Evolutionary conservation across 2,113 vertebrate species (phyloP).

Genomic region (Origma solitaria): DNA sequence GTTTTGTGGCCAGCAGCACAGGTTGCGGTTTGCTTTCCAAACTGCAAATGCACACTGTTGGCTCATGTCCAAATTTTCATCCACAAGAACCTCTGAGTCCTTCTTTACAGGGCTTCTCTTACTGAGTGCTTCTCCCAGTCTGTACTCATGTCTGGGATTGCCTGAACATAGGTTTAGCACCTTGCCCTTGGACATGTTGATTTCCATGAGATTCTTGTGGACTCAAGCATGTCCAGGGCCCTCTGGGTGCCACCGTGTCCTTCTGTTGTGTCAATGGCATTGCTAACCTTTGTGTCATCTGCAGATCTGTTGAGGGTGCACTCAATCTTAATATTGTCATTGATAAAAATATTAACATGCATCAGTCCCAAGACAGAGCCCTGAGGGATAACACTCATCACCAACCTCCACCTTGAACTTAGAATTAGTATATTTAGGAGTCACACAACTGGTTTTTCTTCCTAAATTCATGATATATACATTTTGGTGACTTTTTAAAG

Average conservation of each 20-base stretch:
- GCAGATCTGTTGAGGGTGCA: background rate
- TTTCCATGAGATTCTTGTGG: background rate
- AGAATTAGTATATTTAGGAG: background rate
- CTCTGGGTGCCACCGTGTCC: background rate
- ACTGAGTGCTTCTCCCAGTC: background rate
- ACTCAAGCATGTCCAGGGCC: background rate
- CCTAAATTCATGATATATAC: background rate
- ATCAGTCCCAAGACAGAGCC: background rate
- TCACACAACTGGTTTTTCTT: background rate
- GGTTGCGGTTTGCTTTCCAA: background rate
- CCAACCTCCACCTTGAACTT: background rate
- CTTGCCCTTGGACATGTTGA: background rate
- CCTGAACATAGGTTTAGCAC: background rate
- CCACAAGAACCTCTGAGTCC: background rate
- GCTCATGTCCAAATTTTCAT: background rate
- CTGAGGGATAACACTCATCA: background rate
- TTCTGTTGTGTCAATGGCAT: background rate
- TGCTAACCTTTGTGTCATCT: background rate
- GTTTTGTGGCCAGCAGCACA: background rate
- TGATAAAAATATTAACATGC: background rate
- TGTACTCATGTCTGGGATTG: background rate
- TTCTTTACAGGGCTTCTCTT: background rate
- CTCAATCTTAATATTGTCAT: background rate
- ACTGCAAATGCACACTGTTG: background rate
- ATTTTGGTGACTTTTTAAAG: background rate